Base-by-base conservation (phyloP, 2,888 invertebrate genomes). In the Caprella mutica region DNA sequence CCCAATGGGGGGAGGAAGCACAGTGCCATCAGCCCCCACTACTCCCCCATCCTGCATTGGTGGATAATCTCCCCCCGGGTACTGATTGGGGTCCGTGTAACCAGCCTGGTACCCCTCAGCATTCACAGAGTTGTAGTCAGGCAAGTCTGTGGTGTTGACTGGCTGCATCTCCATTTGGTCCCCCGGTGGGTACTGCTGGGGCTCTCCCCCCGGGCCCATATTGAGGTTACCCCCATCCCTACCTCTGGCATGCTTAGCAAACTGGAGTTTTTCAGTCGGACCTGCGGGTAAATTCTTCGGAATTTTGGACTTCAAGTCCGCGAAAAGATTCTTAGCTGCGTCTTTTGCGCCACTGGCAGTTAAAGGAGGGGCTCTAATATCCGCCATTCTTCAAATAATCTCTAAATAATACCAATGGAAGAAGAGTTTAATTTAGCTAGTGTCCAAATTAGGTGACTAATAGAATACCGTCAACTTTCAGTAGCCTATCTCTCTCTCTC, bases 81-180 rank as follows among this genome's bases (percentile, higher is more conserved):
- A n/a, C n/a, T n/a, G n/a, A n/a, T n/a, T n/a, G n/a, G n/a, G n/a
- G n/a, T n/a, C n/a, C n/a, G n/a, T n/a, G 44, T 44, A 44, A 2
- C 24, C 26, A 17, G 6, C 44, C 24, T 5, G 9, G 48, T 48
- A 48, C 27, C 26, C 27, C n/a, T 30, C 48, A 2, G 8, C 17
- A 3, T 21, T 12, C 14, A 4, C 48, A 3, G 12, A 3, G 2
- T 27, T 5, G 48, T 48, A 48, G n/a, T 19, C 24, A n/a, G n/a
- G n/a, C n/a, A n/a, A n/a, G 48, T 48, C 48, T 2, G 12, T 19
- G 29, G 19, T 48, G 27, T 29, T 48, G 4, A 48, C 48, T 12
- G 48, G 29, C 48, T 48, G 48, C 48, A 48, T 48, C 17, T 48
- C 48, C 30, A 48, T 30, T n/a, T n/a, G n/a, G 30, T 48, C 48